These are phyloP conservation scores for Montipora efflorescens DNA, from an alignment of 64 coral and sea anemone genomes.

Conservation along the genomic window DNA sequence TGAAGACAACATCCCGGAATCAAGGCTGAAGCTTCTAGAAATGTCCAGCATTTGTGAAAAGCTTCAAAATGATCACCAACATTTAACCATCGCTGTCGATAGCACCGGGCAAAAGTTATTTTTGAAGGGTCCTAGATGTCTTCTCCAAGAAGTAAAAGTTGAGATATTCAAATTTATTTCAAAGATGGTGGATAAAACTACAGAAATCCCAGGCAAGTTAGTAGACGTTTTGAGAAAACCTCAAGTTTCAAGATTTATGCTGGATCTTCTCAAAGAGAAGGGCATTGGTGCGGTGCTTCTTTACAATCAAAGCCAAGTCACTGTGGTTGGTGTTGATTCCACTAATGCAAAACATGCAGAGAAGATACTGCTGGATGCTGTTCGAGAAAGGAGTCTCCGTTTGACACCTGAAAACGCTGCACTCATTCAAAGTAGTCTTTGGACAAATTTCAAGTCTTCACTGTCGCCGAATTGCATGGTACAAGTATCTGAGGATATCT, in stretches of 20 bases:
- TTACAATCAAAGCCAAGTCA: slow-evolving; percentile 24
- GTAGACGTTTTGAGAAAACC: neutral
- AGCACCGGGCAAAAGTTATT: neutral
- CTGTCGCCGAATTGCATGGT: neutral
- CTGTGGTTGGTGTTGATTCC: slow-evolving; percentile 31
- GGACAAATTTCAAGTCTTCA: slow-evolving; percentile 36
- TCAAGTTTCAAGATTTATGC: neutral
- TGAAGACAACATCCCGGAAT: neutral
- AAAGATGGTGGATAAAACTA: neutral
- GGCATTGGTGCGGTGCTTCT: slow-evolving; percentile 9
- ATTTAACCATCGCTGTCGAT: neutral
- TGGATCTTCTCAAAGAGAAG: neutral
- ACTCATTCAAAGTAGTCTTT: slow-evolving; percentile 8
- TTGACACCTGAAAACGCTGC: slow-evolving; percentile 37
- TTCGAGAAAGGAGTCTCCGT: slow-evolving; percentile 39
- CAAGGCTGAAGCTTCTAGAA: neutral
- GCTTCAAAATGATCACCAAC: neutral
- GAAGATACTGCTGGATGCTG: slow-evolving; percentile 16
- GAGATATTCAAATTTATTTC: slow-evolving; percentile 10
- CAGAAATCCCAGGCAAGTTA: neutral
- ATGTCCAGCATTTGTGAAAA: neutral
- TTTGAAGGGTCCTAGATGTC: neutral
- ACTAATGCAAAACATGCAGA: slow-evolving; percentile 23
- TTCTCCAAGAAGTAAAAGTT: neutral
- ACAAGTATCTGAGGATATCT: slow-evolving; percentile 9